Evolutionary conservation across 1,140 invertebrate species (phyloP).

Genomic region (Palaemon carinicauda): DNA sequence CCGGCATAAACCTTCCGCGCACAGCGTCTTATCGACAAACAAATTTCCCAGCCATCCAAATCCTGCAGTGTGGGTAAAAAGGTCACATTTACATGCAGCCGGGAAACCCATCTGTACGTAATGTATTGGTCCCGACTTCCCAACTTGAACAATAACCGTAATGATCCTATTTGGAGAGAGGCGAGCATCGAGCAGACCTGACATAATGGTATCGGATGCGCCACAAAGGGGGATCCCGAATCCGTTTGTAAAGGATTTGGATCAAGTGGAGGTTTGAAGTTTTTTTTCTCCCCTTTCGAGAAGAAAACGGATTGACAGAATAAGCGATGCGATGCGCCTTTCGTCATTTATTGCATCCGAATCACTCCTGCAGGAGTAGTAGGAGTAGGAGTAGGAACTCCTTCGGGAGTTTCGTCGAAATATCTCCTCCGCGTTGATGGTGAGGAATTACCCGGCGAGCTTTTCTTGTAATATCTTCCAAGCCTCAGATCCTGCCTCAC

Average conservation of each 20-base stretch:
- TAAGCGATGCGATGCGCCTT: constrained; percentile 35
- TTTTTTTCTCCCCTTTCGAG: background rate
- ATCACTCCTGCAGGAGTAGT: constrained; percentile 26
- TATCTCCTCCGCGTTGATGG: background rate
- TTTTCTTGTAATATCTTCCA: too few species aligned
- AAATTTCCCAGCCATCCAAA: constrained; percentile 52
- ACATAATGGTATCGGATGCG: constrained; percentile 52
- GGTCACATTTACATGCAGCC: constrained; percentile 55
- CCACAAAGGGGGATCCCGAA: constrained; percentile 32
- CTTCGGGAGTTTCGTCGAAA: background rate
- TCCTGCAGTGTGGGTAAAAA: constrained; percentile 54
- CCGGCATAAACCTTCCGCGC: constrained; percentile 45
- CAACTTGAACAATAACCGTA: constrained; percentile 56
- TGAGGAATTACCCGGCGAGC: background rate
- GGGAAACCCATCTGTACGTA: constrained; percentile 51
- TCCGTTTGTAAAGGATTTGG: constrained; percentile 55
- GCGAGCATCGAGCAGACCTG: constrained; percentile 48
- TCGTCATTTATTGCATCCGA: constrained; percentile 43
- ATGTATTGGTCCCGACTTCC: constrained; percentile 54
- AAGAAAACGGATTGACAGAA: constrained; percentile 51
- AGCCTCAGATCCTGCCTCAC: too few species aligned
- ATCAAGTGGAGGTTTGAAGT: constrained; percentile 36
- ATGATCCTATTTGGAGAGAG: constrained; percentile 53
- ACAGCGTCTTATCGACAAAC: constrained; percentile 49
- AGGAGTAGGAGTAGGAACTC: too few species aligned